phyloP scores from a whole-genome alignment of 1,140 invertebrate species.

The Armadillidium nasatum region DNA sequence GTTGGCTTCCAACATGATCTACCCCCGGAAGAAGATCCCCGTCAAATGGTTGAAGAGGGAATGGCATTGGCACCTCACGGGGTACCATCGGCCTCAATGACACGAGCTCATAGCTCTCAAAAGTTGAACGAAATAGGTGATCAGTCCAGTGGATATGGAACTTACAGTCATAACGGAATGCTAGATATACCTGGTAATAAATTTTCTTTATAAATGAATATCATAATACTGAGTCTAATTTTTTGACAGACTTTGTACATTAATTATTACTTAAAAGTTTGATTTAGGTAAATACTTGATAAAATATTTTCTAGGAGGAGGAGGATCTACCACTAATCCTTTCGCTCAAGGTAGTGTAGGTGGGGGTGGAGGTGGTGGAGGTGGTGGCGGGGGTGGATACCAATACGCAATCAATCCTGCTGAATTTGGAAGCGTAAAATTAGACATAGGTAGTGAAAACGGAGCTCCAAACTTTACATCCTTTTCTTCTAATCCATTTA shows the following conservation, averaged over 20 bases:
- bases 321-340: slow-evolving; percentile 46
- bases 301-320: slow-evolving; percentile 17
- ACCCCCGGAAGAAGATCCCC: slow-evolving; percentile 73
- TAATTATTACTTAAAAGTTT: not conserved
- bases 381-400: slow-evolving; percentile 42
- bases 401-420: slow-evolving; percentile 35
- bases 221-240: not conserved
- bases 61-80: slow-evolving; percentile 88
- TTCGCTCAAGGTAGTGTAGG: slow-evolving; percentile 43
- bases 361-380: slow-evolving; percentile 7
- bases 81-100: slow-evolving; percentile 89
- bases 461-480: slow-evolving; percentile 1
- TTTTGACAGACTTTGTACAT: not conserved
- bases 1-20: slow-evolving; percentile 68
- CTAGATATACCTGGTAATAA: slow-evolving; percentile 41
- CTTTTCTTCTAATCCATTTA: slow-evolving; percentile 34
- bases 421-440: not conserved
- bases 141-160: slow-evolving; percentile 32
- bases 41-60: slow-evolving; percentile 76
- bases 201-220: slow-evolving; percentile 20
- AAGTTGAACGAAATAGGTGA: slow-evolving; percentile 36
- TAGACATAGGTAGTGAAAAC: not conserved
- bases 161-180: slow-evolving; percentile 42
- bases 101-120: slow-evolving; percentile 68
- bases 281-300: not conserved